Conservation (phyloP, 1,140 invertebrate species). For the Euwallacea similis region DNA sequence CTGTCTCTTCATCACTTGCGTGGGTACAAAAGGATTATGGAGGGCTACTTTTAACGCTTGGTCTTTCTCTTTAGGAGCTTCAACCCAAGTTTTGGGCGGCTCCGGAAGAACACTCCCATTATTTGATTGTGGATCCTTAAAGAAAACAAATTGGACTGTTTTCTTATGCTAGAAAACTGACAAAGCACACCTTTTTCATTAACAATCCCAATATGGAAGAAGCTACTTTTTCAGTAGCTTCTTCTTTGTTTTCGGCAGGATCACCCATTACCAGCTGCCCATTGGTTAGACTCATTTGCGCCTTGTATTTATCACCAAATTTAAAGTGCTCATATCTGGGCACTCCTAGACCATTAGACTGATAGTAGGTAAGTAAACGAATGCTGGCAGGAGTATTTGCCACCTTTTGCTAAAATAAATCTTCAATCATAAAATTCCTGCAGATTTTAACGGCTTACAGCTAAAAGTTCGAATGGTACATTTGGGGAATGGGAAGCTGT, state of each 20-base stretch:
- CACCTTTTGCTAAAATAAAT: conserved; percentile 19
- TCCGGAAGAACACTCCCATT: conserved; percentile 14
- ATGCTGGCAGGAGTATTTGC: conserved; percentile 44
- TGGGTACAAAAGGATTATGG: conserved; percentile 39
- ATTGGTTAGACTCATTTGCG: conserved; percentile 54
- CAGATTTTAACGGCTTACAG: conserved; percentile 42
- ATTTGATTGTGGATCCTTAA: background rate
- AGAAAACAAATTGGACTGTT: background rate
- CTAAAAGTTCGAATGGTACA: conserved; percentile 40
- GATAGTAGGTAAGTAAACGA: conserved; percentile 53
- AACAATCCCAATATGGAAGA: conserved; percentile 49
- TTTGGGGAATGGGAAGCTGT: conserved; percentile 12
- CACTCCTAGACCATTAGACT: conserved; percentile 50
- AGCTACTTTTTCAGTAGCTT: conserved; percentile 56
- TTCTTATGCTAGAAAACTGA: background rate
- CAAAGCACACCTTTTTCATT: conserved; percentile 29
- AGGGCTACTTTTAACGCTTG: conserved; percentile 29
- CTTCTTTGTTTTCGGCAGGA: conserved; percentile 46
- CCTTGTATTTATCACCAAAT: conserved; percentile 45
- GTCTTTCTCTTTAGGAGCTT: conserved; percentile 17
- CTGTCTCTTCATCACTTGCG: conserved; percentile 39
- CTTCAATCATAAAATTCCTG: background rate
- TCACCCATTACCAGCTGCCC: conserved; percentile 51
- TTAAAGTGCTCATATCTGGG: conserved; percentile 55
- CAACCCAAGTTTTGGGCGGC: conserved; percentile 38